A percentile compares a stretch with the other conserved stretches of the same genome.
Evolutionary conservation across 2,888 invertebrate genomes (phyloP).

Genomic region (Halictus quadricinctus): DNA sequence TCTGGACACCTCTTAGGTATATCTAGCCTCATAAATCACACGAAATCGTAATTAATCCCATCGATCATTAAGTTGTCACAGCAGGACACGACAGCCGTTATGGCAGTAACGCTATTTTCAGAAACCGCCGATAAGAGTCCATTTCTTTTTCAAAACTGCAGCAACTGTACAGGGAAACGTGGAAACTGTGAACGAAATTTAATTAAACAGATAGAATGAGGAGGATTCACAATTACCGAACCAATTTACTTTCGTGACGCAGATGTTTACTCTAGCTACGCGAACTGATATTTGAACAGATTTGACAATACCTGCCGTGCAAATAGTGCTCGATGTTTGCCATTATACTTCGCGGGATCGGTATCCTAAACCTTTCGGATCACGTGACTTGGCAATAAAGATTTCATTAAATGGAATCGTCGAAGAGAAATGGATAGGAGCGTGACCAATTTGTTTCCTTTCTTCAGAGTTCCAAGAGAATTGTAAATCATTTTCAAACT

Average conservation of each 20-base stretch:
- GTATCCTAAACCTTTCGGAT: too few relatives aligned
- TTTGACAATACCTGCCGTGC: background rate
- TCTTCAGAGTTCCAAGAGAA: too few relatives aligned
- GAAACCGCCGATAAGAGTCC: background rate
- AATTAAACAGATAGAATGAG: background rate
- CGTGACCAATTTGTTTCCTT: too few relatives aligned
- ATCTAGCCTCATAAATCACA: conserved; percentile 34
- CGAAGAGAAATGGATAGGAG: too few relatives aligned
- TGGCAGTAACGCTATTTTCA: background rate
- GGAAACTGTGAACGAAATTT: background rate
- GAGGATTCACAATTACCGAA: background rate
- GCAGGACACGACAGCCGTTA: background rate
- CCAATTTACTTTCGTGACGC: background rate
- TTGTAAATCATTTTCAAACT: too few relatives aligned
- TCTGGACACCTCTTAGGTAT: background rate
- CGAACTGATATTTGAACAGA: background rate
- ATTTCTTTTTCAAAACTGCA: background rate
- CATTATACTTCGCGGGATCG: too few relatives aligned
- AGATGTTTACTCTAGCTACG: background rate
- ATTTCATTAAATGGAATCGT: too few relatives aligned
- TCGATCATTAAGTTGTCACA: conserved; percentile 46
- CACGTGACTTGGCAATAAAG: too few relatives aligned
- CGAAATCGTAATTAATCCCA: conserved; percentile 30
- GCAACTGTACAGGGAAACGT: background rate
- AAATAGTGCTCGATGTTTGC: too few relatives aligned